Evolutionary conservation across 2,113 vertebrate species (phyloP).

Genomic region (Phalacrocorax aristotelis): DNA sequence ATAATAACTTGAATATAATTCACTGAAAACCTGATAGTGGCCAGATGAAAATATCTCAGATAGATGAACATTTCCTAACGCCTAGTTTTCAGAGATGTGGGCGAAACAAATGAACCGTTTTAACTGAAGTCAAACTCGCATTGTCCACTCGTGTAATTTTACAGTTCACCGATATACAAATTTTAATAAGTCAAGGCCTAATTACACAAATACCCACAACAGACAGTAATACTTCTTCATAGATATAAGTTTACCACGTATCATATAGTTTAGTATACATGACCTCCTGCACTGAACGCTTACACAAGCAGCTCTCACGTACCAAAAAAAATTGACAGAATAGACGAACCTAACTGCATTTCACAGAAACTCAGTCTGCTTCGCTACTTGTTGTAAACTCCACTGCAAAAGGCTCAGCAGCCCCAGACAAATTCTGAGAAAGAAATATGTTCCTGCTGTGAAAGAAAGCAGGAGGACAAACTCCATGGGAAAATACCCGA

Average conservation of each 20-base stretch:
- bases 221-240: background rate
- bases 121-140: background rate
- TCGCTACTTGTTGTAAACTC: background rate
- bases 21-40: background rate
- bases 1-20: background rate
- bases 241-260: background rate
- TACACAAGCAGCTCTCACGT: background rate
- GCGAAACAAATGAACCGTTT: background rate
- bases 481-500: rapidly evolving
- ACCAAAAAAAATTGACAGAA: background rate
- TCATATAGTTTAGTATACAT: rapidly evolving
- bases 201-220: background rate
- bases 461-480: background rate
- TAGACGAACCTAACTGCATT: background rate
- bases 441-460: background rate
- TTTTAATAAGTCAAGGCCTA: background rate
- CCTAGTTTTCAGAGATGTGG: background rate
- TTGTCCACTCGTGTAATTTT: background rate
- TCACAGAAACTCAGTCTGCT: background rate
- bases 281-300: background rate
- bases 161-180: background rate
- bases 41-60: background rate
- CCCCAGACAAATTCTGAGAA: background rate
- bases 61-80: background rate
- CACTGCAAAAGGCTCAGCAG: background rate